Evolutionary conservation across 1,140 invertebrate genomes (phyloP).

Genomic region (Zaprionus ghesquierei): DNA sequence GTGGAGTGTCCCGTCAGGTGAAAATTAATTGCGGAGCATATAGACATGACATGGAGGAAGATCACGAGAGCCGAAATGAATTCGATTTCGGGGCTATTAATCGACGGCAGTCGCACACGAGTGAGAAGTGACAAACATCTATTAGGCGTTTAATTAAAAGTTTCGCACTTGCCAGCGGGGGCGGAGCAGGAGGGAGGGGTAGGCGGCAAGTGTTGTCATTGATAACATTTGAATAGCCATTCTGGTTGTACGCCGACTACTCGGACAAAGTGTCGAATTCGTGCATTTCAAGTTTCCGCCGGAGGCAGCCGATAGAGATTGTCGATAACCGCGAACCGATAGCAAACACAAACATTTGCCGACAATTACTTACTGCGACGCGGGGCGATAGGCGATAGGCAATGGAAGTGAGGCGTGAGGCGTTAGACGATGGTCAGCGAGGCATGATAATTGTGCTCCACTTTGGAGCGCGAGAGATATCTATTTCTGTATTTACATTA

Average conservation of each 20-base stretch:
- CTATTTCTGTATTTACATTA: conserved; percentile 59
- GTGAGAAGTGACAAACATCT: conserved; percentile 78
- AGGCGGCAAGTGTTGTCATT: conserved; percentile 31
- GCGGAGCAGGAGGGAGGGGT: neutral
- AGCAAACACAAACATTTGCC: conserved; percentile 73
- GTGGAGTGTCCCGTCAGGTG: conserved; percentile 28
- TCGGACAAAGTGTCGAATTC: conserved; percentile 71
- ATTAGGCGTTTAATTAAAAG: conserved; percentile 79
- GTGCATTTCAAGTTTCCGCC: conserved; percentile 75
- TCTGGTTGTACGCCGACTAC: conserved; percentile 43
- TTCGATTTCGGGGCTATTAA: conserved; percentile 57
- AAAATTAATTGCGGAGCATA: conserved; percentile 66
- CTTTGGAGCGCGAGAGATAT: conserved; percentile 11
- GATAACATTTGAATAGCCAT: conserved; percentile 57
- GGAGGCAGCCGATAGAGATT: neutral
- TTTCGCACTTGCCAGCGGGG: conserved; percentile 52
- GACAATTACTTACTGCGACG: conserved; percentile 70
- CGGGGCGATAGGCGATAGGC: conserved; percentile 39
- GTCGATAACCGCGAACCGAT: conserved; percentile 63
- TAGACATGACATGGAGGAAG: conserved; percentile 64
- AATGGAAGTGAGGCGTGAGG: conserved; percentile 46
- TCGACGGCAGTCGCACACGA: conserved; percentile 19
- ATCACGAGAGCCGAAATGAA: conserved; percentile 44
- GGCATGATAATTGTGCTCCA: conserved; percentile 7
- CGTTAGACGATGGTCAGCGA: conserved; percentile 45